Base-by-base conservation (phyloP, 1,140 invertebrate genomes). In the Daktulosphaira vitifoliae region DNA sequence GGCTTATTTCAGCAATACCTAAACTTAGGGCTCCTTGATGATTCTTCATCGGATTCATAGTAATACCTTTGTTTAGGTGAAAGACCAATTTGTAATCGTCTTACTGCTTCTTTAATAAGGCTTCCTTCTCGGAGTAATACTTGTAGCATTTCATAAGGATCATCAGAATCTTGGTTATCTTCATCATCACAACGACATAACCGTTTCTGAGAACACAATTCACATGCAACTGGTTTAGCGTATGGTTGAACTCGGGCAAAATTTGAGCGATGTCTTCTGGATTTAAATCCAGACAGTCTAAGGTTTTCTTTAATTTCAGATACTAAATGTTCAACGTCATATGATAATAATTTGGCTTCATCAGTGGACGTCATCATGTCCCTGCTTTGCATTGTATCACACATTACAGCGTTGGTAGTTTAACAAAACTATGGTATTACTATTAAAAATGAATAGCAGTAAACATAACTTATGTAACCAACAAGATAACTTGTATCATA, bases 91-190 rank as follows among this genome's bases (percentile, higher is more conserved):
- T 82, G 81, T 13, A 87, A 72, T 70, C 84, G 77, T 64, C 83
- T 78, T 2, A 86, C 84, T 5, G 85, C 84, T 72, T 86, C 84
- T 69, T 83, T 85, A 38, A 86, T 85, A n/a, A 85, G 76, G 65
- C 80, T 81, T 44, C 84, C 83, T 66, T 83, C 80, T 39, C 80
- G 76, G 16, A 86, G 72, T 18, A 85, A 71, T 65, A 79, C 81
- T 69, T 85, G 82, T 22, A 86, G 74, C 52, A 84, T 73, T 73
- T 84, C 82, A 72, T 85, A 86, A 0, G 84, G 82, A 71, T 85
- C 81, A 37, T 84, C 79, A 49, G 76, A 72, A 33, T 26, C 11
- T 5, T 53, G 29, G 20, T 9, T 49, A 68, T 70, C 42, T 70
- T 75, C 42, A 20, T 38, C 33, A 15, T 59, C 53, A 69, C 37